Conservation (phyloP, 2,888 invertebrate species). For the Cheilosia impressa region DNA sequence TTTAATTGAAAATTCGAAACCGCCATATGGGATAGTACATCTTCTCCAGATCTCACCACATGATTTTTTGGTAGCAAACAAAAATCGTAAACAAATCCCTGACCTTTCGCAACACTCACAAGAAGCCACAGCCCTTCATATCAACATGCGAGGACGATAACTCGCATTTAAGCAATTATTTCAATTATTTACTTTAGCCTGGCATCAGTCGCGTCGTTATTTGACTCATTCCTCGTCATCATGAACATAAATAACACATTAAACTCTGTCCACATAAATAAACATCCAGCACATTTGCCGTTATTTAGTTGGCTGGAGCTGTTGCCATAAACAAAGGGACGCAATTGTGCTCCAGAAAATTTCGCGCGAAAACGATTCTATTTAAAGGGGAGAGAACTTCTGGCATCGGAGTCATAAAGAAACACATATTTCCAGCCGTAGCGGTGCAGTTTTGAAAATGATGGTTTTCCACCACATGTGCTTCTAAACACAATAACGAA, state of each 20-base stretch:
- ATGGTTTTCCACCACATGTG: conserved; percentile 24
- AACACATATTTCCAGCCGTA: not conserved
- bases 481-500: conserved; percentile 34
- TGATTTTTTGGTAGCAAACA: not conserved
- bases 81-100: conserved; percentile 25
- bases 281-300: conserved; percentile 2
- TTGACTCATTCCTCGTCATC: conserved; percentile 17
- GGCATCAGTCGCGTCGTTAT: conserved; percentile 29
- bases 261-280: conserved; percentile 25
- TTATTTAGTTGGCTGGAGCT: not conserved
- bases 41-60: not conserved
- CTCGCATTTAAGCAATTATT: conserved; percentile 18
- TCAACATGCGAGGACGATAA: conserved; percentile 13
- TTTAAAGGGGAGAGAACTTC: conserved; percentile 24
- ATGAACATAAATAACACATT: conserved; percentile 31
- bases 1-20: not conserved
- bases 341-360: conserved; percentile 49
- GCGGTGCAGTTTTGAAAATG: conserved; percentile 20
- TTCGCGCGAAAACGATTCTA: conserved; percentile 30
- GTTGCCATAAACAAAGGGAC: conserved; percentile 34
- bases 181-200: conserved; percentile 35
- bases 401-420: conserved; percentile 22
- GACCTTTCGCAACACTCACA: conserved; percentile 22
- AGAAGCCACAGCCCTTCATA: too few species aligned
- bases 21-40: too few species aligned